phyloP scores from a whole-genome alignment of 2,797 vertebrate genomes.

The Trachops cirrhosus region DNA sequence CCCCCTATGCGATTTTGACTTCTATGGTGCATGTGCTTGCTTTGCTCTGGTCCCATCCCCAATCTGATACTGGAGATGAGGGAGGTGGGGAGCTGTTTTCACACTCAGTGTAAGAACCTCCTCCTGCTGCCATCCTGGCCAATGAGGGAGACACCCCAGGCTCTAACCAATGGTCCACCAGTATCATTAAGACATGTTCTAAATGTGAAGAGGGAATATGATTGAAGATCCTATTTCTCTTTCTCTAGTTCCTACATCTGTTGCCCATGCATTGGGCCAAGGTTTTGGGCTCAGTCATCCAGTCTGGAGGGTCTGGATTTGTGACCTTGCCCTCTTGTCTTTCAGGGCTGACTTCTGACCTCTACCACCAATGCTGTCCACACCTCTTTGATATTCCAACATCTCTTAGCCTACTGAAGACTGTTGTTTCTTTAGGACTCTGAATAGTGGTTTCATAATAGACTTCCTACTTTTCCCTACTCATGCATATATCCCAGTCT shows the following conservation, averaged over 20 bases:
- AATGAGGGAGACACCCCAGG: neutral
- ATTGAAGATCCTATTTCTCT: neutral
- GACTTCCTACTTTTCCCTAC: neutral
- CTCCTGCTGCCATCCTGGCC: neutral
- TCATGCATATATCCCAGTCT: neutral
- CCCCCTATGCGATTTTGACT: neutral
- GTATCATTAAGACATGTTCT: neutral
- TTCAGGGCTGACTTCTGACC: neutral
- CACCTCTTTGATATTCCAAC: rapidly evolving
- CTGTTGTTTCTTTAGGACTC: neutral
- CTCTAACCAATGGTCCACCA: neutral
- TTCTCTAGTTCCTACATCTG: neutral
- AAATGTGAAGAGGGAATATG: neutral
- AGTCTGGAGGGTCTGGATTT: neutral
- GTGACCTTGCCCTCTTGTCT: neutral
- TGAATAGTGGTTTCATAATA: neutral
- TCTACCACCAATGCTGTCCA: rapidly evolving
- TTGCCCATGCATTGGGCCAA: neutral
- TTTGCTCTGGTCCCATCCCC: neutral
- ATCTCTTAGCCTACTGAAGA: neutral
- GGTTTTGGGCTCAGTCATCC: neutral
- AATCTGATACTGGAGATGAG: neutral
- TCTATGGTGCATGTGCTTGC: neutral
- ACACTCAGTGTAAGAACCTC: neutral
- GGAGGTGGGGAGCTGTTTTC: rapidly evolving